Evolutionary conservation across 2,113 vertebrate genomes (phyloP), one percentile per base, ranked within the genome.

Genomic region (Haemorhous mexicanus): DNA sequence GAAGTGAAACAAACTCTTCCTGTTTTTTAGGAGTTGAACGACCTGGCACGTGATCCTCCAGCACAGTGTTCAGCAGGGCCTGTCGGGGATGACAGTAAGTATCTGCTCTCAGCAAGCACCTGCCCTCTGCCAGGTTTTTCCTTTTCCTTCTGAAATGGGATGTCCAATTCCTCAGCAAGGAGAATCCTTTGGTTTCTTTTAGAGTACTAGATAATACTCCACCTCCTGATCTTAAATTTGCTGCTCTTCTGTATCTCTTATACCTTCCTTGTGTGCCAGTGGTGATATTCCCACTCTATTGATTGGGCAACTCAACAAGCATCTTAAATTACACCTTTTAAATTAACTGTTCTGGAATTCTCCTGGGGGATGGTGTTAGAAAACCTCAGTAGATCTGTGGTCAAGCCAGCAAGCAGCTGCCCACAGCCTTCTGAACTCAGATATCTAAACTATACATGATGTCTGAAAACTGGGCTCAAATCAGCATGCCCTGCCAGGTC

Each of bases 11-110:
- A 37, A 95, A 63, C 73, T 77, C 39, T 78, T 96, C 59, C 64
- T 96, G 69, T 92, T 82, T 96, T 95, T 56, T 91, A 99, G 99
- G 99, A 99, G 96, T 98, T 99, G 98, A 99, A 99, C 92, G 99
- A 99, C 90, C 98, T 99, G 98, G 99, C 99, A 96, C 98, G 99
- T 98, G 99, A 99, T 92, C 99, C 99, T 90, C 99, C 99, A 97
- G 99, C 99, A 96, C 99, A 99, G 97, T 99, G 99, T 99, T 99
- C 99, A 94, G 99, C 99, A 97, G 99, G 99, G 97, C 99, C 99
- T 91, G 99, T 99, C 97, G 99, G 99, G 95, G 99, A 99, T 98
- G 99, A 99, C 89, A 97, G 97, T 97, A 90, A 97, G 97, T 97
- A 96, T 24, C 35, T 61, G 4, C 55, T 61, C 12, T 23, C 32